Conservation (phyloP, 1,140 invertebrate genomes). For the Orius insidiosus region DNA sequence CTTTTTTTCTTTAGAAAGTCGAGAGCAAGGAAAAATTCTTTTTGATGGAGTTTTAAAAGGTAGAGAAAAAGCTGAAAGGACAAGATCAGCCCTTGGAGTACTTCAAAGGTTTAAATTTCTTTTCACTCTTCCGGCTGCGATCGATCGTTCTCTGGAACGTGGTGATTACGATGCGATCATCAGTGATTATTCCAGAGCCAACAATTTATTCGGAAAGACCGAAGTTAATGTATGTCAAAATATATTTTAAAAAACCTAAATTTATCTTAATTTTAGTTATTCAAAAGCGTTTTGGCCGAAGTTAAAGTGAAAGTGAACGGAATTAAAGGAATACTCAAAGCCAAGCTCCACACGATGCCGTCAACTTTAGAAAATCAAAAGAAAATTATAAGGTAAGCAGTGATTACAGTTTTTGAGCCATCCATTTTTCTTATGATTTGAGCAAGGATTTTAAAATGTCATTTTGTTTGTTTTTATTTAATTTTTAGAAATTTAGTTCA, state of each 20-base stretch:
- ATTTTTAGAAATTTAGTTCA: constrained; percentile 34
- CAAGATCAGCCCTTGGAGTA: constrained; percentile 82
- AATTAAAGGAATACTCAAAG: constrained; percentile 61
- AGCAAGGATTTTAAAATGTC: not conserved
- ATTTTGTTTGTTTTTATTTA: not conserved
- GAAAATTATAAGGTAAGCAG: constrained; percentile 63
- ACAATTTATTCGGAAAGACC: constrained; percentile 88
- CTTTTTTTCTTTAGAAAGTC: constrained; percentile 48
- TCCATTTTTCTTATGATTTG: too few species aligned
- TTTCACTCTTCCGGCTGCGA: constrained; percentile 85
- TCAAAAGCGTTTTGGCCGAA: constrained; percentile 72
- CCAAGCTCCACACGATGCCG: constrained; percentile 73
- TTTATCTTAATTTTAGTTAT: constrained; percentile 35
- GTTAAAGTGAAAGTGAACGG: constrained; percentile 74
- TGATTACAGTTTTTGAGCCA: too few species aligned
- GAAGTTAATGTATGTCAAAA: constrained; percentile 55
- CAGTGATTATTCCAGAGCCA: constrained; percentile 92
- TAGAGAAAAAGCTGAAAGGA: constrained; percentile 89
- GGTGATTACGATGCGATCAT: constrained; percentile 95
- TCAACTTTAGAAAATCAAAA: constrained; percentile 85
- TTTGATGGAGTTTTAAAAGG: constrained; percentile 87
- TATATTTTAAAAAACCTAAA: not conserved
- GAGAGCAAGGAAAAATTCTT: constrained; percentile 76
- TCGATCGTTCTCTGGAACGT: constrained; percentile 82
- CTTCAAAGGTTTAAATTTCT: constrained; percentile 80